These are phyloP conservation scores for Dicentrarchus labrax DNA, from an alignment of 2,113 vertebrate species.

Conservation along the genomic window DNA sequence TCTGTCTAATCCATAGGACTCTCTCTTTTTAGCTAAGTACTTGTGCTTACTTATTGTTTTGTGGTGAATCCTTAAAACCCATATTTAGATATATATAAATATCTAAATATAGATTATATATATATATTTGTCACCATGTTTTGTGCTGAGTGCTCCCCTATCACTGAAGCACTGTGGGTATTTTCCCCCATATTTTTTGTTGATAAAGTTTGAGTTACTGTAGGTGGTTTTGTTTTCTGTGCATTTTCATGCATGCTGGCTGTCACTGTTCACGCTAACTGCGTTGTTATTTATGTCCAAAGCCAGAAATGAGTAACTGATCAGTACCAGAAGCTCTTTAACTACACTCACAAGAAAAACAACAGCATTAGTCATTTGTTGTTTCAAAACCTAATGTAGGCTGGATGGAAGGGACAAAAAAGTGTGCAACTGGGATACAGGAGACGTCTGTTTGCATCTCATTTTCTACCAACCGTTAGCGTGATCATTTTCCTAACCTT, in stretches of 20 bases:
- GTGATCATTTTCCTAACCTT: background rate
- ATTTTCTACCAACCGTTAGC: background rate
- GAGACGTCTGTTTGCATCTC: background rate
- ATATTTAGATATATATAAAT: background rate
- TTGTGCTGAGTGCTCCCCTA: background rate
- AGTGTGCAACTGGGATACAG: background rate
- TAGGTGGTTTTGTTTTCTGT: background rate
- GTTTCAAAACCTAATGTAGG: background rate
- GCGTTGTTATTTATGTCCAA: background rate
- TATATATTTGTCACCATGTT: background rate
- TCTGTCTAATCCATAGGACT: slow-evolving; percentile 35
- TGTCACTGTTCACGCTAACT: background rate
- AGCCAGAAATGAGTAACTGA: background rate
- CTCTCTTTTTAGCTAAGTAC: background rate
- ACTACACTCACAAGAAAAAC: background rate
- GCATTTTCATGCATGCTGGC: background rate
- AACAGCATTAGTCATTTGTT: background rate
- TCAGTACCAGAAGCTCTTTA: background rate
- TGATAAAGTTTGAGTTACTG: background rate
- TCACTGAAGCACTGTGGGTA: background rate
- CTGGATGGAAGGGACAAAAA: background rate
- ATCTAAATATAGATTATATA: too few relatives aligned
- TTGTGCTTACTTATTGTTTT: background rate
- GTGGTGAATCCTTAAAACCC: background rate
- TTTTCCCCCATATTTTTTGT: background rate